Evolutionary conservation across 2,888 invertebrate species (phyloP), one percentile per base, ranked within the genome.

Genomic region (Rhingia campestris): DNA sequence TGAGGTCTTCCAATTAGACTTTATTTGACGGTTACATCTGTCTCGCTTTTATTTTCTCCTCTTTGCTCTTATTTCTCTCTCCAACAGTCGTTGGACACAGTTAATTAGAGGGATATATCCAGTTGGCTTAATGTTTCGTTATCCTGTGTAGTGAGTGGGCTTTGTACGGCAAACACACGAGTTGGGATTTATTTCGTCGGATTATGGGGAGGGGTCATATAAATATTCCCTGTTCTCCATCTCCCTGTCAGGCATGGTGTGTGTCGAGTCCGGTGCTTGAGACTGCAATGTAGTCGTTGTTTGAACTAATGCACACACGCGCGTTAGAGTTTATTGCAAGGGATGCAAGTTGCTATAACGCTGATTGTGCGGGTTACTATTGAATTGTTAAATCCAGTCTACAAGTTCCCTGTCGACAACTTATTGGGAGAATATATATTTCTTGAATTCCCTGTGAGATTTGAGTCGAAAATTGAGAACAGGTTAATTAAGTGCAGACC

Each of bases 391-490:
- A 84, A 64, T 84, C 22, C 70, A 74, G 74, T 70, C 84, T 80
- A 80, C 84, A 84, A 69, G 80, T 66, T 84, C 70, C 70, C 80
- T 84, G 84, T 84, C 84, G 84, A 84, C 84, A 80, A 84, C 80
- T 84, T 80, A 84, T 84, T 84, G 80, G 74, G 74, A 84, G 75
- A 73, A 84, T 70, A 81, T 22, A 22, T 22, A 22, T 22, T 80
- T 70, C 74, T 84, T 79, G 75, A 84, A 84, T 84, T 84, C 84
- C 80, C 80, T 80, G 84, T 84, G 80, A 70, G 80, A 84, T 80
- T 84, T 80, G 80, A 80, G 84, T 70, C 80, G 84, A 84, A 84
- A 84, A 84, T 84, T 61, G 80, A 84, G 80, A 84, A 84, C 84
- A 84, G 84, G 84, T 84, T 80, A 84, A 84, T 84, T 84, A 84